Base-by-base conservation (phyloP, 2,113 vertebrate genomes). In the Sceloporus tristichus region DNA sequence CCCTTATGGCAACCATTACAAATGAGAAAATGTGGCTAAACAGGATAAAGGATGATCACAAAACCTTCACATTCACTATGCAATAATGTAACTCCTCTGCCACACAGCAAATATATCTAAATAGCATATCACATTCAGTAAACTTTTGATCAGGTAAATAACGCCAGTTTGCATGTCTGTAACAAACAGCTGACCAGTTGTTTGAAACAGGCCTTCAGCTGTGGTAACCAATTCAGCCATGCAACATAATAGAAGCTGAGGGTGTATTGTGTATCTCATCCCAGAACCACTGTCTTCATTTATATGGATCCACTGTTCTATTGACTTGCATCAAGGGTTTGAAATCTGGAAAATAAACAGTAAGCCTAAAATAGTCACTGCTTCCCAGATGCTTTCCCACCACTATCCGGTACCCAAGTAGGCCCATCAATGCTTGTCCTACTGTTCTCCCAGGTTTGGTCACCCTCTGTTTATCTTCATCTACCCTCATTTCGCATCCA, bases 21-120 rank as follows among this genome's bases (percentile, higher is more conserved):
- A 93, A 94, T 94, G 93, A 82, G 88, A 87, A 88, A 75, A 84
- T 66, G n/a, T 68, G 89, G 54, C 34, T 2, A 48, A 82, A 89
- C 84, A 38, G 53, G 75, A 82, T 85, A 70, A 80, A 89, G 89
- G 73, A 40, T 93, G 87, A 68, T 62, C 59, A 62, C 59, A 62
- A 62, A 62, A 62, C 18, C 4, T 62, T 62, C 59, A 62, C 59
- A 62, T 62, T 62, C 13, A 62, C 29, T 75, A 48, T 81, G 54
- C 65, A 82, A 87, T n/a, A 34, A 19, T 81, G 34, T 34, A 77
- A 82, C n/a, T 6, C 40, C 65, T 11, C 25, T 11, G 16, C 14
- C 54, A 10, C 59, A 62, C 18, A n/a, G 11, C 62, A 27, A 34
- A 40, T 79, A 56, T 71, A 81, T 42, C 66, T 62, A 62, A 62